A percentile compares a stretch with the other conserved stretches of the same genome.
phyloP scores from a whole-genome alignment of 2,113 vertebrate genomes.

The Porphyrio hochstetteri region DNA sequence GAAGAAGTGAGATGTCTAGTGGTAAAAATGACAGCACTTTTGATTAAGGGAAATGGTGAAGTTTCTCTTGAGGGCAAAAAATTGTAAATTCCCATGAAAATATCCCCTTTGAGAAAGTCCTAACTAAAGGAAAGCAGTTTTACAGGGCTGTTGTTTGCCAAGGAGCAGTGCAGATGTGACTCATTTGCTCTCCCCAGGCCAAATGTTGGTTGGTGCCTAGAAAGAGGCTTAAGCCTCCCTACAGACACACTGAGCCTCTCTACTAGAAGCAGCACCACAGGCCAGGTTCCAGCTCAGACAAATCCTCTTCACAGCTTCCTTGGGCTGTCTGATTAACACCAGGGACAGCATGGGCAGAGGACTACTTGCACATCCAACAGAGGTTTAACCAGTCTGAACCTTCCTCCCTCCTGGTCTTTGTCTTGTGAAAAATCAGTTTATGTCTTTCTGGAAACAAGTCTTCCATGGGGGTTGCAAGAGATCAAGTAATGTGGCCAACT shows the following conservation, averaged over 20 bases:
- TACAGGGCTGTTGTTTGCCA: conserved; percentile 22
- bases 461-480: not conserved
- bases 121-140: conserved; percentile 16
- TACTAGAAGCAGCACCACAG: not conserved
- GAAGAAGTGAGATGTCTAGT: conserved; percentile 31
- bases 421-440: not conserved
- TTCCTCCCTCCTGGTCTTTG: not conserved
- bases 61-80: conserved; percentile 52
- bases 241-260: not conserved
- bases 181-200: conserved; percentile 37
- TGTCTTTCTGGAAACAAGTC: not conserved
- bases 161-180: conserved; percentile 28
- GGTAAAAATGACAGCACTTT: conserved; percentile 45
- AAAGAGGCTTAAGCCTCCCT: conserved; percentile 23
- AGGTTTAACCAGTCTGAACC: not conserved
- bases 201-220: conserved; percentile 37
- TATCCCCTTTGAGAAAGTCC: conserved; percentile 35
- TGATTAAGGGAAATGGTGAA: conserved; percentile 37
- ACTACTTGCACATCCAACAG: not conserved
- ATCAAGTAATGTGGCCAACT: not conserved
- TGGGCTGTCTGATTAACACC: not conserved
- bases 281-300: not conserved
- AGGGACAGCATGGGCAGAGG: not conserved
- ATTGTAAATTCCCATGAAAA: conserved; percentile 56
- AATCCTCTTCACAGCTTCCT: not conserved